phyloP scores from a whole-genome alignment of 2,113 vertebrate genomes.

The Sylvietta virens region DNA sequence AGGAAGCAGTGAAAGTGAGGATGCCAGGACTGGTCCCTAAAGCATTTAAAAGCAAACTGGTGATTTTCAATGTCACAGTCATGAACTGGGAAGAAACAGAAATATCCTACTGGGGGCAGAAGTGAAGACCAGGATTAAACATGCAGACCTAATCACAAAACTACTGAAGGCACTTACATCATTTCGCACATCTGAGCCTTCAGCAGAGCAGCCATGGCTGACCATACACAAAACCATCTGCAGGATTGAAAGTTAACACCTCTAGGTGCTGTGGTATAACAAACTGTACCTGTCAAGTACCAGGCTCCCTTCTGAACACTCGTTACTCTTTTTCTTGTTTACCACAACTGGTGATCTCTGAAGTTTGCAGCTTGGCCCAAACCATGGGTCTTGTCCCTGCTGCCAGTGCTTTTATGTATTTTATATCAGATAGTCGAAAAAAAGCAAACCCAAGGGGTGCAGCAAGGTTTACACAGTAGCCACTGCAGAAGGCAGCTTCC shows the following conservation, averaged over 20 bases:
- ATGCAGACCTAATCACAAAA: background rate
- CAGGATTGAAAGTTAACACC: background rate
- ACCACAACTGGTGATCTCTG: background rate
- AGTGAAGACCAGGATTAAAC: background rate
- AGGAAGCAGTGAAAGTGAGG: background rate
- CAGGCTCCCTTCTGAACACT: background rate
- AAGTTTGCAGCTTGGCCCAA: background rate
- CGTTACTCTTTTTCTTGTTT: background rate
- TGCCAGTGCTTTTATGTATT: background rate
- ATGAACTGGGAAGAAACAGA: background rate
- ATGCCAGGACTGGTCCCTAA: background rate
- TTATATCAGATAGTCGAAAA: background rate
- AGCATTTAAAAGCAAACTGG: background rate
- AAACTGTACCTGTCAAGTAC: background rate
- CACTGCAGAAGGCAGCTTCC: background rate
- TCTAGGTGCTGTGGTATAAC: background rate
- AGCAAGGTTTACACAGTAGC: background rate
- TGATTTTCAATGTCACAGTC: background rate
- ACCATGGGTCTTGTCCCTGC: background rate
- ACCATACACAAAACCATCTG: background rate
- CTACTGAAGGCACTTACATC: fast-evolving
- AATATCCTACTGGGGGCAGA: background rate
- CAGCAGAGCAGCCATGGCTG: background rate
- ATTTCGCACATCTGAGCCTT: background rate
- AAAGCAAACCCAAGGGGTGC: background rate